Percentiles rank a stretch among this genome's conserved stretches.
Evolutionary conservation across 2,113 vertebrate species (phyloP).

Genomic region (Herpetotheres cachinnans): DNA sequence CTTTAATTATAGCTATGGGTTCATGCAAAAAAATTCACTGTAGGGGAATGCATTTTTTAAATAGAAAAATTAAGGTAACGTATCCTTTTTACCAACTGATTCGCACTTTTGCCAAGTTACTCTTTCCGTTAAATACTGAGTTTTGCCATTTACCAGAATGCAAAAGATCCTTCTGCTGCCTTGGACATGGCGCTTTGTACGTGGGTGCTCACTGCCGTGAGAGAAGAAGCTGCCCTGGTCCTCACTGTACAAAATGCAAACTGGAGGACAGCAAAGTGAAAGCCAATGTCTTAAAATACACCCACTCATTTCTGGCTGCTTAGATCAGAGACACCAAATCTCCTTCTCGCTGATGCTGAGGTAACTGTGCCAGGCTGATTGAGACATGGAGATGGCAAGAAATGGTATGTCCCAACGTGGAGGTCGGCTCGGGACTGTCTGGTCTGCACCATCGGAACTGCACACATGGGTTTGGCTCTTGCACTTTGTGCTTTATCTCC

Average conservation of each 20-base stretch:
- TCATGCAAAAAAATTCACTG: neutral
- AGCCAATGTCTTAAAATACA: neutral
- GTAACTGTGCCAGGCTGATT: neutral
- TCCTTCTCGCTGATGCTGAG: neutral
- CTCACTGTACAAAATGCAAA: neutral
- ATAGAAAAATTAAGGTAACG: neutral
- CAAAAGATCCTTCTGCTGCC: neutral
- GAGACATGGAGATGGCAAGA: accelerated
- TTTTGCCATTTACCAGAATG: neutral
- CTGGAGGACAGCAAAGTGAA: neutral
- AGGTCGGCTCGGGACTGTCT: accelerated
- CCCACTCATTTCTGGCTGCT: neutral
- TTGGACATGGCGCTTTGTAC: neutral
- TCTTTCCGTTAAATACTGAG: neutral
- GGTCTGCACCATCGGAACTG: neutral
- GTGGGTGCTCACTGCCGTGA: neutral
- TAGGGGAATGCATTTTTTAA: neutral
- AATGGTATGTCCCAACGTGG: accelerated
- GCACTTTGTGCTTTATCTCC: neutral
- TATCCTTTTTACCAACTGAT: neutral
- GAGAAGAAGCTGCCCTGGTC: neutral
- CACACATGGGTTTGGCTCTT: accelerated
- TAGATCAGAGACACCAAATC: neutral
- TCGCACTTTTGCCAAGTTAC: neutral
- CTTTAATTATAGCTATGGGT: neutral